Base-by-base conservation (phyloP, 2,888 invertebrate genomes). In the Agonopterix subpropinquella region DNA sequence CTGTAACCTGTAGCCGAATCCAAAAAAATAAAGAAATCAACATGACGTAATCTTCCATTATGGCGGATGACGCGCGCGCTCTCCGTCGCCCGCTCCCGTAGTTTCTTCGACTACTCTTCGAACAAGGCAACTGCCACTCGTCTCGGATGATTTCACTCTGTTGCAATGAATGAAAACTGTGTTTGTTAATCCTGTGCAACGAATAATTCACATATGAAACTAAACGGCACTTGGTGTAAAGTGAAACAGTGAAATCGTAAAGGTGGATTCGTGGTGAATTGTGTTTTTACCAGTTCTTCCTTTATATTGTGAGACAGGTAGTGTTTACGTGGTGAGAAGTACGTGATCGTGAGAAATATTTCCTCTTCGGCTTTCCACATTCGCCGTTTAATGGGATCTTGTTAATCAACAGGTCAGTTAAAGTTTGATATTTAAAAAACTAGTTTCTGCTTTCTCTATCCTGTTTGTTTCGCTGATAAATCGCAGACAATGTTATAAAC, bases 11-110 rank as follows among this genome's bases (percentile, higher is more conserved):
- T 52, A 52, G 49, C 52, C 52, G 45, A 52, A 48, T 35, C 7
- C 8, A n/a, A 11, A 2, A 43, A 44, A 63, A 64, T 54, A 47
- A 57, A 57, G 47, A 57, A 58, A 56, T 55, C 49, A 46, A 43
- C 45, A 10, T 11, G 87, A 87, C 87, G 87, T 87, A 86, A 87
- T 80, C 73, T 49, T 71, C 69, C 76, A 87, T 86, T 81, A 87
- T 87, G 87, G 87, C 87, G 87, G 74, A 83, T 86, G 87, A 87
- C 87, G 87, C 87, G 84, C 77, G 79, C 73, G 61, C 69, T 68
- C 73, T 70, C 72, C 70, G 67, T 70, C 69, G 68, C 75, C 72
- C 72, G 71, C 75, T 56, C 28, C 64, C 67, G 67, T 77, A 78
- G 78, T 82, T 73, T 77, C 72, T 70, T 75, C 67, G 57, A 63